Percentiles rank a stretch among this genome's conserved stretches.
These are phyloP conservation scores for Pteromalus puparum DNA, from an alignment of 1,140 invertebrate genomes.

Conservation along the genomic window DNA sequence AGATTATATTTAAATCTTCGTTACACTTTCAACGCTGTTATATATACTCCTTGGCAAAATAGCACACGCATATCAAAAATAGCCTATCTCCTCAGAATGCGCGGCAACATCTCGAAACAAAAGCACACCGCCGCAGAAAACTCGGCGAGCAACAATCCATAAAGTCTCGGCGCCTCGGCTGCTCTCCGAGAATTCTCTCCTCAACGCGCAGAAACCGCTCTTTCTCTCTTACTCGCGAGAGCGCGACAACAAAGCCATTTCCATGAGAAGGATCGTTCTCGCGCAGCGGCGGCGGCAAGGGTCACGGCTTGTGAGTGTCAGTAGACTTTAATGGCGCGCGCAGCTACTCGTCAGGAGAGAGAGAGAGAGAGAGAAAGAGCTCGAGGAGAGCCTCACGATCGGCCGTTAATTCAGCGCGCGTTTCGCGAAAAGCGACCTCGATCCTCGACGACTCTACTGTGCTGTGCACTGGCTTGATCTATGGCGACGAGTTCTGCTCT, in stretches of 20 bases:
- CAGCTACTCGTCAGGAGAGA: slow-evolving; percentile 4
- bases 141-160: background rate
- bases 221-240: background rate
- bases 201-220: background rate
- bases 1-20: no score
- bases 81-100: no score
- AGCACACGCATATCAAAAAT: no score
- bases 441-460: background rate
- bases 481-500: background rate
- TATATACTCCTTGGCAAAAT: no score
- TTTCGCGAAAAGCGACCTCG: slow-evolving; percentile 9
- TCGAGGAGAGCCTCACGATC: slow-evolving; percentile 9
- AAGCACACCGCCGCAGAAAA: background rate
- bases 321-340: slow-evolving; percentile 26
- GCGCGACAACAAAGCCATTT: slow-evolving; percentile 28
- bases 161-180: background rate
- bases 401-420: slow-evolving; percentile 24
- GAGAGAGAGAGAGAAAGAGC: background rate
- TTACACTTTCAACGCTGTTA: no score
- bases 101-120: background rate
- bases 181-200: background rate
- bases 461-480: background rate
- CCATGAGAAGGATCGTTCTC: slow-evolving; percentile 25
- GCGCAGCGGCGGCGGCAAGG: background rate
- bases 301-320: slow-evolving; percentile 12